Conservation (phyloP, 2,797 vertebrate genomes). For the Mallotus villosus region DNA sequence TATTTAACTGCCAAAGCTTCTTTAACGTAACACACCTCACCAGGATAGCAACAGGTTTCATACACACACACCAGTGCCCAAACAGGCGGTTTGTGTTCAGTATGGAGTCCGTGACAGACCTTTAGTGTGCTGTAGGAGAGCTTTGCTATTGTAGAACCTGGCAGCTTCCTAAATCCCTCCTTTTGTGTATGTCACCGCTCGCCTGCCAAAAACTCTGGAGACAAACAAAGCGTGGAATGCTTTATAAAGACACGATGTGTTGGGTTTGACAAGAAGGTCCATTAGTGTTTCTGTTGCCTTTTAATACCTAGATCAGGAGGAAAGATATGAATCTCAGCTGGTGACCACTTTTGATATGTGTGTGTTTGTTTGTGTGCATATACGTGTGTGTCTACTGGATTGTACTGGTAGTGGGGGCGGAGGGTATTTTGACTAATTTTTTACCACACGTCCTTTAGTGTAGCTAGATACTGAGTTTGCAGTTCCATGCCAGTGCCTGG, state of each 20-base stretch:
- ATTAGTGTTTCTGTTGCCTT: conserved; percentile 11
- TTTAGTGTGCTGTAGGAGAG: conserved; percentile 8
- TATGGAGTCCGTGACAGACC: conserved; percentile 21
- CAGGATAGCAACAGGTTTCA: conserved; percentile 40
- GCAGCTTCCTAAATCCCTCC: conserved; percentile 39
- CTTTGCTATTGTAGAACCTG: conserved; percentile 7
- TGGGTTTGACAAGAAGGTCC: conserved; percentile 4
- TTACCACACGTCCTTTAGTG: conserved; percentile 14
- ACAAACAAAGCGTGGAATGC: conserved; percentile 29
- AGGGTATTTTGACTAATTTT: too few relatives aligned
- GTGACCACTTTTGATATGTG: neutral
- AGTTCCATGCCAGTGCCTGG: conserved; percentile 33
- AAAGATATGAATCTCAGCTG: conserved; percentile 12
- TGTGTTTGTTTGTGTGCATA: too few relatives aligned
- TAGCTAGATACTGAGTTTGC: conserved; percentile 8
- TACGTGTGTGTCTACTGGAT: neutral
- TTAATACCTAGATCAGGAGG: conserved; percentile 7
- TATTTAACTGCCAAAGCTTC: conserved; percentile 34
- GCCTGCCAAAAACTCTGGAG: conserved; percentile 33
- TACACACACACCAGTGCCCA: conserved; percentile 28
- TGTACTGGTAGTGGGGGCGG: neutral
- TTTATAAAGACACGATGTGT: conserved; percentile 21
- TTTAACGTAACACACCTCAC: conserved; percentile 37
- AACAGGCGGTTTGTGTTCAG: conserved; percentile 40
- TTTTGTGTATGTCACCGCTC: conserved; percentile 41